phyloP scores from a whole-genome alignment of 1,140 invertebrate species.

The Musca domestica region DNA sequence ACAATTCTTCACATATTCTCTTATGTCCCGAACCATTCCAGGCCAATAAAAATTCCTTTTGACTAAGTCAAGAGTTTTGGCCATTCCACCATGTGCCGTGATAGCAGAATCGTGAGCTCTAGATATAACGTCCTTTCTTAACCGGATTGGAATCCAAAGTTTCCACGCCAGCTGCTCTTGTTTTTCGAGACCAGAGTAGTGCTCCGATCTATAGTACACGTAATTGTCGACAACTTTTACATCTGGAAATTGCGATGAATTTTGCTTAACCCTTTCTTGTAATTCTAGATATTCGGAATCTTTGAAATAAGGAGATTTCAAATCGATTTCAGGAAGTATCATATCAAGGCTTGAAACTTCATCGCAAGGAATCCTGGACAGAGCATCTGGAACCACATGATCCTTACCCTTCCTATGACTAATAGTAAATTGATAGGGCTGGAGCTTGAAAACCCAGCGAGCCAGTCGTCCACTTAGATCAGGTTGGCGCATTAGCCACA shows the following conservation, averaged over 20 bases:
- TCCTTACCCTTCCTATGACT: constrained; percentile 38
- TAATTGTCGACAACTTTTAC: not conserved
- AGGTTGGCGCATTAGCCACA: no score
- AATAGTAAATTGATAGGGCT: not conserved
- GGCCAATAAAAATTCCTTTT: no score
- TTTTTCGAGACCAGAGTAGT: not conserved
- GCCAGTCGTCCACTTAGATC: no score
- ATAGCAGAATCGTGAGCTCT: constrained; percentile 18
- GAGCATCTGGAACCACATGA: constrained; percentile 34
- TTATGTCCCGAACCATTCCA: no score
- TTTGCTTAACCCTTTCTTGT: not conserved
- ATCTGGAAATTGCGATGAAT: not conserved
- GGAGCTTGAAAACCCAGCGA: not conserved
- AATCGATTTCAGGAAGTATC: not conserved
- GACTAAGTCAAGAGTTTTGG: no score
- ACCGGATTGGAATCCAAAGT: constrained; percentile 21
- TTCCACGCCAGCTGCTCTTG: constrained; percentile 18
- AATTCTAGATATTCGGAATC: not conserved
- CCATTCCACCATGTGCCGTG: no score
- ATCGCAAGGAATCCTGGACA: constrained; percentile 17
- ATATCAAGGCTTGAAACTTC: not conserved
- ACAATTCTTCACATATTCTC: no score
- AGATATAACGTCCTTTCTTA: constrained; percentile 1
- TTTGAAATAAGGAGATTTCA: constrained; percentile 3
- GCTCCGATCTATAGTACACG: constrained; percentile 16